Base-by-base conservation (phyloP, 2,113 vertebrate species). In the Laterallus jamaicensis region DNA sequence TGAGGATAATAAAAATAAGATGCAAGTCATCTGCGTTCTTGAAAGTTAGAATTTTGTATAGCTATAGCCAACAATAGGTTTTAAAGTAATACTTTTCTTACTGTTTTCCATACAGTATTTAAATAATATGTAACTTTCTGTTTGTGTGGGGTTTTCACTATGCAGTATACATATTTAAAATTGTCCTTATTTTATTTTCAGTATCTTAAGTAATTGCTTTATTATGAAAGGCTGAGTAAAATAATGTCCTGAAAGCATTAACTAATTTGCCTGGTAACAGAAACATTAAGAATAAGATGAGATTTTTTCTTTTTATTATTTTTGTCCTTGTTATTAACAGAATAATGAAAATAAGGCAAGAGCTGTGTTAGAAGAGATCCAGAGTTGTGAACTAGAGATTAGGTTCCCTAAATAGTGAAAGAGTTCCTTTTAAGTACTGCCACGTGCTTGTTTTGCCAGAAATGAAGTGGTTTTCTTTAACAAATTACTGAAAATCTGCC, bases 301-400 rank as follows among this genome's bases (percentile, higher is more conserved):
- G 77, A 77, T 77, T 95, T 55, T 73, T 59, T 39, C 24, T 66
- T 97, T 90, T 88, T 94, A 82, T 70, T 88, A 55, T 8, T 14
- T 67, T 67, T 83, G 70, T 54, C 11, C 11, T 74, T 80, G 6
- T 32, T 64, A 47, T 62, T 66, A 58, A 70, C 26, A 56, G 80
- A 96, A 96, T 90, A 95, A 92, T 97, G 42, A 95, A 96, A 96
- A 94, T 82, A 92, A 96, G 68, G 78, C 44, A 82, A 97, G 89
- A 92, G 75, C 62, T 95, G 70, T 82, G 82, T 97, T 96, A 96
- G 88, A 89, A 92, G 93, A 97, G 88, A 94, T 93, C 80, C 95
- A 95, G 69, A 76, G 70, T 91, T 95, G 76, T 90, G 92, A 88
- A 97, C 73, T 94, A 92, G 54, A 83, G 86, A 91, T 73, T 88